These are phyloP conservation scores for Helostoma temminkii DNA, from an alignment of 2,797 vertebrate genomes.

Conservation along the genomic window DNA sequence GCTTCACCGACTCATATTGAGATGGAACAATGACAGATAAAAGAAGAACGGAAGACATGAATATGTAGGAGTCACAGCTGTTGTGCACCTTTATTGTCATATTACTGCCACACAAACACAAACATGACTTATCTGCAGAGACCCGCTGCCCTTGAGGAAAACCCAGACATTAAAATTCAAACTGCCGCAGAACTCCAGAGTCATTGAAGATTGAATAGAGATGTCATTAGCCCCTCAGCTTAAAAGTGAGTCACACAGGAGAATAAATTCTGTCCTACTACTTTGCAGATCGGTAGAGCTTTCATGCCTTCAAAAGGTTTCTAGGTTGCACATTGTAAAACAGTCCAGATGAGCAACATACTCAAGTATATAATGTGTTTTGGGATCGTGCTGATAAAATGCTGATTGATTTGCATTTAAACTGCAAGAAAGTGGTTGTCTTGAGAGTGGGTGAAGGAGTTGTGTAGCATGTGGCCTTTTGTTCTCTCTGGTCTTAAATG, in stretches of 20 bases:
- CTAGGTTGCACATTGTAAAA: no score
- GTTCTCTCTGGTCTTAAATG: no score
- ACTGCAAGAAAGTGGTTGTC: no score
- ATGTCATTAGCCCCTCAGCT: neutral
- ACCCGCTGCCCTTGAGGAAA: neutral
- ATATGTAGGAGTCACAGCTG: conserved; percentile 30
- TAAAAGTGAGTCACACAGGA: neutral
- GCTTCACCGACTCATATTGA: conserved; percentile 46
- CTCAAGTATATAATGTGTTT: no score
- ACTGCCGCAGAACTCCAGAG: neutral
- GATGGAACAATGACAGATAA: conserved; percentile 18
- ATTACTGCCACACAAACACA: conserved; percentile 13
- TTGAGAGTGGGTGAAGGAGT: no score
- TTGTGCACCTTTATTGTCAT: conserved; percentile 27
- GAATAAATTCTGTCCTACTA: no score
- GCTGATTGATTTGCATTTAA: no score
- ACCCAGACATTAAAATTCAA: neutral
- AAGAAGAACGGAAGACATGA: conserved; percentile 8
- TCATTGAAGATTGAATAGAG: neutral
- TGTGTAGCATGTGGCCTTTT: no score
- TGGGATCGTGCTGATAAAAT: no score
- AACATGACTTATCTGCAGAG: conserved; percentile 4
- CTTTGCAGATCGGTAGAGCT: no score
- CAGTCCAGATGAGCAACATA: no score
- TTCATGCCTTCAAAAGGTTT: no score